These are phyloP conservation scores for Xiphophorus couchianus DNA, from an alignment of 2,113 vertebrate species.

Conservation along the genomic window DNA sequence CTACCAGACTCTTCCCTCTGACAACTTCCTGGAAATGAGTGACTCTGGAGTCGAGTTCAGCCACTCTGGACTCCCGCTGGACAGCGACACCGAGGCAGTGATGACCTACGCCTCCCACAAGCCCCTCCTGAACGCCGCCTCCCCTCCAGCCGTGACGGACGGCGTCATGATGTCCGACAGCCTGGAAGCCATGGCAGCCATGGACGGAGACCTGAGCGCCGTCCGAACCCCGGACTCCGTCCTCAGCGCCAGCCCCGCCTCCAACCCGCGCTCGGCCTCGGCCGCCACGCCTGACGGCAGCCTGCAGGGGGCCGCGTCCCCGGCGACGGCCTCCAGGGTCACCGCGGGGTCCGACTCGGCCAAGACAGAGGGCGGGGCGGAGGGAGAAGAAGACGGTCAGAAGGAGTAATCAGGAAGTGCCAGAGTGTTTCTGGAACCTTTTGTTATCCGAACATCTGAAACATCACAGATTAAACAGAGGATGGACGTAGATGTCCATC, in stretches of 20 bases:
- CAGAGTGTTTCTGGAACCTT: slow-evolving; percentile 9
- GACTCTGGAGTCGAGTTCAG: slow-evolving; percentile 79
- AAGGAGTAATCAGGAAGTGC: slow-evolving; percentile 22
- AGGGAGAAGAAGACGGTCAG: slow-evolving; percentile 43
- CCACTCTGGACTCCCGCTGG: slow-evolving; percentile 61
- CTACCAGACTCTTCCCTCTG: slow-evolving; percentile 70
- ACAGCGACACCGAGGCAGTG: slow-evolving; percentile 76
- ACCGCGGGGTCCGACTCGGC: slow-evolving; percentile 32
- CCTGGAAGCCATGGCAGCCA: slow-evolving; percentile 45
- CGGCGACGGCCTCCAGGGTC: slow-evolving; percentile 46
- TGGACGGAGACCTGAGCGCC: slow-evolving; percentile 48
- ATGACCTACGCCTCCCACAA: slow-evolving; percentile 72
- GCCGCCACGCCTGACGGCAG: slow-evolving; percentile 49
- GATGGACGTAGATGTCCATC: slow-evolving; percentile 16
- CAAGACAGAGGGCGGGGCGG: slow-evolving; percentile 30
- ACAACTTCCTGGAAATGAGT: slow-evolving; percentile 76
- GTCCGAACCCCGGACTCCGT: slow-evolving; percentile 69
- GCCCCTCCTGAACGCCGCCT: slow-evolving; percentile 66
- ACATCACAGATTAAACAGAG: slow-evolving; percentile 29
- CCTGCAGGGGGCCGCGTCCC: slow-evolving; percentile 33
- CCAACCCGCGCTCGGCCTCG: slow-evolving; percentile 47
- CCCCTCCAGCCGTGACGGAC: slow-evolving; percentile 53
- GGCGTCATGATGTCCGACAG: slow-evolving; percentile 17
- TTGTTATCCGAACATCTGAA: slow-evolving; percentile 21
- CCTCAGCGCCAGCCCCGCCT: slow-evolving; percentile 64